Conservation (phyloP, 2,797 vertebrate genomes). For the Nannoperca australis region DNA sequence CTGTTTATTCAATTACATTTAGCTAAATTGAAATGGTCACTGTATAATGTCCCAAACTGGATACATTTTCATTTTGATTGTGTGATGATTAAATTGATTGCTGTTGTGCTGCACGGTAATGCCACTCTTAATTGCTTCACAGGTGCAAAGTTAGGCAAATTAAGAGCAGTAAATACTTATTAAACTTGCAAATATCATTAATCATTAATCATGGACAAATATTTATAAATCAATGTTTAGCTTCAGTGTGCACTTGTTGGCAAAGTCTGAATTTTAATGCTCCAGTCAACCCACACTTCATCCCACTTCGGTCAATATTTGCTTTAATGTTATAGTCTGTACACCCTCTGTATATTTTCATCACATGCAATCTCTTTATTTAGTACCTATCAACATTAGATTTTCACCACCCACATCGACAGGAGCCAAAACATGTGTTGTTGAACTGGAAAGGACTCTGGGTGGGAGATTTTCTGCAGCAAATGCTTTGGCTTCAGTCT, state of each 20-base stretch:
- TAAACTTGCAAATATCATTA: slow-evolving; percentile 16
- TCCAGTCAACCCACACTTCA: slow-evolving; percentile 37
- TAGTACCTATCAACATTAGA: slow-evolving; percentile 38
- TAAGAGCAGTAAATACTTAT: slow-evolving; percentile 5
- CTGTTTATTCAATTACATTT: slow-evolving; percentile 46
- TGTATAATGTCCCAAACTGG: slow-evolving; percentile 13
- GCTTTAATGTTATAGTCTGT: slow-evolving; percentile 31
- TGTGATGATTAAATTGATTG: slow-evolving; percentile 33
- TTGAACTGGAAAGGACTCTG: slow-evolving; percentile 9
- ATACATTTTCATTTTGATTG: slow-evolving; percentile 39
- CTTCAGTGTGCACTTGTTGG: background rate
- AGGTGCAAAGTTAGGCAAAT: slow-evolving; percentile 10
- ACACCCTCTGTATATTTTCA: slow-evolving; percentile 18
- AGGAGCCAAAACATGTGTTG: background rate
- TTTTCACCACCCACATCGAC: slow-evolving; percentile 37
- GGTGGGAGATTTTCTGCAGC: background rate
- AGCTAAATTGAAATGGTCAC: slow-evolving; percentile 45
- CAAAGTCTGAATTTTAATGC: slow-evolving; percentile 22
- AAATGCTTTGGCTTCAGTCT: background rate
- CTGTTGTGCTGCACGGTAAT: background rate
- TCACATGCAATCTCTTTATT: slow-evolving; percentile 47
- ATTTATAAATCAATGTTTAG: slow-evolving; percentile 16
- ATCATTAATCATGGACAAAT: background rate
- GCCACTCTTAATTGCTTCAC: slow-evolving; percentile 19
- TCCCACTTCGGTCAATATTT: slow-evolving; percentile 33